Evolutionary conservation across 1,140 invertebrate genomes (phyloP).

Genomic region (Thaumatotibia leucotreta): DNA sequence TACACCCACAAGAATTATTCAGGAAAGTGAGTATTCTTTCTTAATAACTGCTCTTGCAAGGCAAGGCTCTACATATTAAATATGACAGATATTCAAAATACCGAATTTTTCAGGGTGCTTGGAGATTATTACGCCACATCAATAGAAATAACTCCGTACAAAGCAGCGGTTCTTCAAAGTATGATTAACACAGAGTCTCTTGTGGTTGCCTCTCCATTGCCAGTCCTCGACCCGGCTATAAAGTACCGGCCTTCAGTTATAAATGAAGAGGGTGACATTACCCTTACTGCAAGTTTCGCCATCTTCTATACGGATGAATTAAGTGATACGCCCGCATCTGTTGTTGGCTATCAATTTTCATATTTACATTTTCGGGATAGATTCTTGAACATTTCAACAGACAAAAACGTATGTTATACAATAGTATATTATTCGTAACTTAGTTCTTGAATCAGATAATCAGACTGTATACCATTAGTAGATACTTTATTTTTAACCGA

Average conservation of each 20-base stretch:
- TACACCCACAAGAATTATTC: constrained; percentile 40
- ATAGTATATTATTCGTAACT: too few relatives aligned
- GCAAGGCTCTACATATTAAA: too few relatives aligned
- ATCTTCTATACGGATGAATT: constrained; percentile 89
- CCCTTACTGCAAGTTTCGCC: constrained; percentile 89
- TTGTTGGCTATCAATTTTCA: constrained; percentile 90
- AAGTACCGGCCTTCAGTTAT: constrained; percentile 28
- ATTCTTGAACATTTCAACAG: constrained; percentile 79
- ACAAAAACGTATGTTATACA: constrained; percentile 18
- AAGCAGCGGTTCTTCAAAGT: constrained; percentile 91
- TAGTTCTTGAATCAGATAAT: too few relatives aligned
- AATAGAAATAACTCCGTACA: constrained; percentile 95
- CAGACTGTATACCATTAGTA: too few relatives aligned
- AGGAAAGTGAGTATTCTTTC: constrained; percentile 42
- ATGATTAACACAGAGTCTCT: constrained; percentile 84
- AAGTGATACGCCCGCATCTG: constrained; percentile 88
- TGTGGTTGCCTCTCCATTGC: constrained; percentile 88
- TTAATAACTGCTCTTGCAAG: too few relatives aligned
- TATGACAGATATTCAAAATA: too few relatives aligned
- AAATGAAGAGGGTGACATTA: constrained; percentile 75
- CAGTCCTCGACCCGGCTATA: constrained; percentile 72
- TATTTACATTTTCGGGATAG: constrained; percentile 80
- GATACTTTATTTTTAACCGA: too few relatives aligned
- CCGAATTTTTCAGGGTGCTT: constrained; percentile 79
- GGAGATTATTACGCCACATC: constrained; percentile 86